phyloP scores from a whole-genome alignment of 1,140 invertebrate genomes.

The Pseudomyrmex sp. region DNA sequence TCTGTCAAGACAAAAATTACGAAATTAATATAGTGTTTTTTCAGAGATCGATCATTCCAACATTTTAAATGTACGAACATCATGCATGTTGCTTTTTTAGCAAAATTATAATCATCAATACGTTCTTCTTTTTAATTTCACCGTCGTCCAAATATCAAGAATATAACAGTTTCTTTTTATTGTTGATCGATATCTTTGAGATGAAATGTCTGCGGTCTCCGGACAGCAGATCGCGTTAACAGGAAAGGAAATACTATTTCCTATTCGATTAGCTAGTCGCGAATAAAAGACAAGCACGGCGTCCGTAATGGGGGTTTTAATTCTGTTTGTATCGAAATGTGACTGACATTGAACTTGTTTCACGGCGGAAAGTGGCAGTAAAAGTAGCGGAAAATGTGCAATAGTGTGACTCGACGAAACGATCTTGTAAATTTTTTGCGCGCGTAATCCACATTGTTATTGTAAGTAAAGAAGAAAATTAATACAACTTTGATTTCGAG shows the following conservation, averaged over 20 bases:
- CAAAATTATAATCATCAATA: slow-evolving; percentile 9
- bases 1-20: background rate
- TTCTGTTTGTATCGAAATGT: slow-evolving; percentile 35
- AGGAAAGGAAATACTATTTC: slow-evolving; percentile 68
- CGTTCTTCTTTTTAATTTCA: slow-evolving; percentile 6
- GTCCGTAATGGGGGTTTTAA: slow-evolving; percentile 34
- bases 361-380: slow-evolving; percentile 25
- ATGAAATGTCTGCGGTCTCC: slow-evolving; percentile 30
- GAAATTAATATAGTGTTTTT: background rate
- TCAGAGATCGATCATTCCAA: too few species aligned
- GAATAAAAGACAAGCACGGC: slow-evolving; percentile 31
- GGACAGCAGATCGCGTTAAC: slow-evolving; percentile 36
- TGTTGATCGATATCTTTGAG: slow-evolving; percentile 58
- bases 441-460: background rate
- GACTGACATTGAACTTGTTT: slow-evolving; percentile 18
- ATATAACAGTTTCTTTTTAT: slow-evolving; percentile 28
- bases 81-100: background rate
- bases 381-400: slow-evolving; percentile 16
- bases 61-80: too few species aligned
- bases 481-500: too few species aligned
- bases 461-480: background rate
- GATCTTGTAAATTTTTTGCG: background rate
- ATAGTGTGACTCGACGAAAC: background rate
- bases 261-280: slow-evolving; percentile 50
- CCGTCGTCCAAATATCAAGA: slow-evolving; percentile 11